Evolutionary conservation across 2,797 vertebrate genomes (phyloP).

Genomic region (Caiman crocodilus): DNA sequence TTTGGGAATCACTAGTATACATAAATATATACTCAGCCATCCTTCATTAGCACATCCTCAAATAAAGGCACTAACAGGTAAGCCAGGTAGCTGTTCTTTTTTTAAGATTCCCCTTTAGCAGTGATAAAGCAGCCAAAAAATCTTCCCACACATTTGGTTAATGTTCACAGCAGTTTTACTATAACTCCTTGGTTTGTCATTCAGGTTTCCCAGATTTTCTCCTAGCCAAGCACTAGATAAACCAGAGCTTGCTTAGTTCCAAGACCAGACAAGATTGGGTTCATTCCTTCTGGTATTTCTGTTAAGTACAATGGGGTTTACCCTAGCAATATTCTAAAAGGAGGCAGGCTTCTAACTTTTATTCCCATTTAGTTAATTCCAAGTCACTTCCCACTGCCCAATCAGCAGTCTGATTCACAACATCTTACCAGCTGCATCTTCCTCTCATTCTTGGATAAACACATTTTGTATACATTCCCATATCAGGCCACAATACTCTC

Average conservation of each 20-base stretch:
- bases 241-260: not conserved
- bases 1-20: too few relatives aligned
- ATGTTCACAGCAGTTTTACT: not conserved
- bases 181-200: not conserved
- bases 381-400: slow-evolving; percentile 25
- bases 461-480: not conserved
- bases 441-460: slow-evolving; percentile 5
- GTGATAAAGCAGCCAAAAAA: too few relatives aligned
- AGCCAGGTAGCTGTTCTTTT: too few relatives aligned
- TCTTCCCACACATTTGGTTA: not conserved
- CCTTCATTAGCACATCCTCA: not conserved
- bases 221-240: not conserved
- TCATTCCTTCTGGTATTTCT: not conserved
- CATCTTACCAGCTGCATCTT: not conserved
- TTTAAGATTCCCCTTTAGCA: too few relatives aligned
- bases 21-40: not conserved
- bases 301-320: not conserved
- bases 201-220: not conserved
- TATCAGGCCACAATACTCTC: not conserved
- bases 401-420: not conserved
- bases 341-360: slow-evolving; percentile 13
- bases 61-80: not conserved
- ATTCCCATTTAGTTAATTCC: not conserved
- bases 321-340: not conserved
- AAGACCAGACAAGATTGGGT: not conserved